Conservation (phyloP, 1,140 invertebrate genomes). For the Drosophila insularis region DNA sequence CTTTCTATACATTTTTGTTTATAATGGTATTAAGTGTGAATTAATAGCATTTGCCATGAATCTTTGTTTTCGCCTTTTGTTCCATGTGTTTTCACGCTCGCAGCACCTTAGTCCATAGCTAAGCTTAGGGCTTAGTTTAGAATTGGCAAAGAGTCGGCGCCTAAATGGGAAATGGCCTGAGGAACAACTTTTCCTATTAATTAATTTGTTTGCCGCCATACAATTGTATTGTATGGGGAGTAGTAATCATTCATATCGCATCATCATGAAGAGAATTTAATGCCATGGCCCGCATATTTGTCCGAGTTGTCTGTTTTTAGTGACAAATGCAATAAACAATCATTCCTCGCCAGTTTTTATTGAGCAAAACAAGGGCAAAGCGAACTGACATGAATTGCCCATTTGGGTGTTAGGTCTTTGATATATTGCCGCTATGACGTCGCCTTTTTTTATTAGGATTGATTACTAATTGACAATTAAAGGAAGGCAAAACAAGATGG, state of each 20-base stretch:
- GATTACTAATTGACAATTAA: not conserved
- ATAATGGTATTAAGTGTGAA: slow-evolving; percentile 11
- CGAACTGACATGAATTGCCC: not conserved
- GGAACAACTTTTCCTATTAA: not conserved
- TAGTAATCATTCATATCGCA: slow-evolving; percentile 3
- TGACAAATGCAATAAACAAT: slow-evolving; percentile 17
- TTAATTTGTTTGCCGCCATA: slow-evolving; percentile 16
- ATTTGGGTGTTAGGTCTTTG: slow-evolving; percentile 3
- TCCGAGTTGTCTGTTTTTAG: not conserved
- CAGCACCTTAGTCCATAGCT: not conserved
- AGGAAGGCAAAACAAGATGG: not conserved
- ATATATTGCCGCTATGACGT: slow-evolving; percentile 3
- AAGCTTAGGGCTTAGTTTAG: slow-evolving; percentile 4
- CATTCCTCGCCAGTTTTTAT: slow-evolving; percentile 6
- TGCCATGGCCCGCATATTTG: slow-evolving; percentile 16
- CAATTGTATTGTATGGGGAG: not conserved
- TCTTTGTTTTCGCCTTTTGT: slow-evolving; percentile 4
- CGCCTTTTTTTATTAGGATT: not conserved
- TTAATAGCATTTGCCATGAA: slow-evolving; percentile 15
- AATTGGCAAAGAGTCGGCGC: not conserved
- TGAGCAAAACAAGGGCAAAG: not conserved
- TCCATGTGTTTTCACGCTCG: not conserved
- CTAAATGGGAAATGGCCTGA: not conserved
- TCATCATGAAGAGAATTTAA: slow-evolving; percentile 11
- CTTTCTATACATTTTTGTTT: not conserved